phyloP scores from a whole-genome alignment of 2,797 vertebrate genomes.

The Echeneis naucrates region DNA sequence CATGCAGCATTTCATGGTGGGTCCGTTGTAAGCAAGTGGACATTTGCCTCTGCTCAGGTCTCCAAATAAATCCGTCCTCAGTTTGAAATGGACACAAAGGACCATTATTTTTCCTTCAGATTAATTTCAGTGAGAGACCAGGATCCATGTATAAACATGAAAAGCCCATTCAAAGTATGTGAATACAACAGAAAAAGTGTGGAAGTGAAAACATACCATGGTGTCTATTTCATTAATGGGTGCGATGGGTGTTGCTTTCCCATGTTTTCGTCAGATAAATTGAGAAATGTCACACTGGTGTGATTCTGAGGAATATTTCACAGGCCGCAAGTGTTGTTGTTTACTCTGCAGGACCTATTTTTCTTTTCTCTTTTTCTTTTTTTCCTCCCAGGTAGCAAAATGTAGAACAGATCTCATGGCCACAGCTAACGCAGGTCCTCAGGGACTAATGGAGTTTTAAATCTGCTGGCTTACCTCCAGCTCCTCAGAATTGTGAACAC shows the following conservation, averaged over 20 bases:
- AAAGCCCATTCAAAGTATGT: too few relatives aligned
- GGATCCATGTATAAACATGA: too few relatives aligned
- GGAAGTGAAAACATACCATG: neutral
- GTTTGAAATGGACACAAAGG: neutral
- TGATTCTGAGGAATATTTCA: conserved; percentile 13
- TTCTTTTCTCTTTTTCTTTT: too few relatives aligned
- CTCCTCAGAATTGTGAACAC: conserved; percentile 61
- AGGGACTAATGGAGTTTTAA: conserved; percentile 79
- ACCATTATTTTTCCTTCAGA: neutral
- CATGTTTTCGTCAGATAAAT: neutral
- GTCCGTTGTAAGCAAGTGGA: conserved; percentile 31
- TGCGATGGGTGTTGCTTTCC: conserved; percentile 1
- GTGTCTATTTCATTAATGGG: conserved; percentile 11
- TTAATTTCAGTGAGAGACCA: neutral
- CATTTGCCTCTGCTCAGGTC: conserved; percentile 4
- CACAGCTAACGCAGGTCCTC: conserved; percentile 63
- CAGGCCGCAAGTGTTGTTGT: conserved; percentile 44
- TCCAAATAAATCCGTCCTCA: conserved; percentile 2
- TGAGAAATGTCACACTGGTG: neutral
- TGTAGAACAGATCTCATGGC: conserved; percentile 47
- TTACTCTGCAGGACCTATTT: conserved; percentile 52
- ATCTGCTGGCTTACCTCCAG: conserved; percentile 71
- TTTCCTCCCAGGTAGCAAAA: conserved; percentile 32
- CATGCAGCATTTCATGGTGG: conserved; percentile 60
- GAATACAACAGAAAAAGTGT: neutral